Base-by-base conservation (phyloP, 2,797 vertebrate species). In the Muscicapa striata region DNA sequence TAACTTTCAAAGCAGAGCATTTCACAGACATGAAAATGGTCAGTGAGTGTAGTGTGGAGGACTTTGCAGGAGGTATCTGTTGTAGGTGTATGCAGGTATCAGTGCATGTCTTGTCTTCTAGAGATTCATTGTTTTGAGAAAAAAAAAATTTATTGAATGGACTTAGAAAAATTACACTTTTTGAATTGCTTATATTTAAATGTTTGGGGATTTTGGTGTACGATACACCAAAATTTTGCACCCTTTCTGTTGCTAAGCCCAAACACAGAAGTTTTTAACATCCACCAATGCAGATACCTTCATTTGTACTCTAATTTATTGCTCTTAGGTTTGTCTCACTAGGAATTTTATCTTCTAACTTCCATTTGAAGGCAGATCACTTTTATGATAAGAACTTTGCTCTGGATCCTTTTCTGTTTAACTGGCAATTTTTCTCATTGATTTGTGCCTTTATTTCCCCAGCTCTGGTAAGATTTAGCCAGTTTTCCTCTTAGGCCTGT, bases 381-480 rank as follows among this genome's bases (percentile, higher is more conserved):
- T 93, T 93, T 77, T 58, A 48, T 49, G 49, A 20, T 6, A 45
- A 24, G 61, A 90, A 40, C 48, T 91, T 81, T 88, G 36, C 48
- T 90, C 55, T 74, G 52, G 77, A 40, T 79, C 20, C 34, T 74
- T 59, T 87, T 83, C 34, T 84, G 34, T 79, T 85, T 74, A 87
- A 75, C 36, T 63, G 48, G 48, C 38, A 92, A 43, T 30, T 90
- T 66, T 87, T 87, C n/a, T 64, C 19, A 46, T 49, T 75, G 85
- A 90, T 90, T 78, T 88, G 73, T 91, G 67, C 27, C 43, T 93
- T 74, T 89, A 40, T 90, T 94, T 94, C 70, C 54, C 84, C 38
- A 57, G 51, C 46, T 61, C 14, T 48, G 67, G 34, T 91, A 58
- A 64, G 58, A 84, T 32, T 52, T 93, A 80, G 55, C 66, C 46